Percentiles rank a stretch among this genome's conserved stretches.
phyloP scores from a whole-genome alignment of 2,888 invertebrate species.

The Steinernema carpocapsae region DNA sequence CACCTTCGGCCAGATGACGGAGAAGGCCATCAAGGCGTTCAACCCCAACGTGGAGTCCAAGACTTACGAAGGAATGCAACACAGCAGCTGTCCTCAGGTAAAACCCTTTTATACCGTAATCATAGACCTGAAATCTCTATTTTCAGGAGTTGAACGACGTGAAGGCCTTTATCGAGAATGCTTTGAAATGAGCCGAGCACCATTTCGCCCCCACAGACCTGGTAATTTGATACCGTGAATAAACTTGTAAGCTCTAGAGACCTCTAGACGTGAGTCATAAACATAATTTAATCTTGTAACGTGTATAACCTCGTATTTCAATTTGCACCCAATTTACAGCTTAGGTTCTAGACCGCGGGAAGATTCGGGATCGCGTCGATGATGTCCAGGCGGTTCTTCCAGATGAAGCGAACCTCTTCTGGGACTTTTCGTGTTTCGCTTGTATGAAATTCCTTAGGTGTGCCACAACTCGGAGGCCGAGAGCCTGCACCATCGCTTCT shows the following conservation, averaged over 20 bases:
- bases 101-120: no score
- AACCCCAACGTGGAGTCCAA: slow-evolving; percentile 68
- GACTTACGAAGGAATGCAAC: slow-evolving; percentile 70
- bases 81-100: slow-evolving; percentile 70
- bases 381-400: slow-evolving; percentile 17
- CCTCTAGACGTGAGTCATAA: neutral
- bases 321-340: no score
- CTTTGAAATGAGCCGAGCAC: slow-evolving; percentile 11
- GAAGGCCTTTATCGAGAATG: slow-evolving; percentile 45
- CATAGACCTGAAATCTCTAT: neutral
- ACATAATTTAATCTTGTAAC: neutral
- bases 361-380: neutral
- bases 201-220: neutral
- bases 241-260: no score
- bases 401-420: neutral
- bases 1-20: slow-evolving; percentile 50
- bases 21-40: slow-evolving; percentile 78
- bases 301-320: no score
- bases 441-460: no score
- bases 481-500: no score
- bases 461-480: no score
- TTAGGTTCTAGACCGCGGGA: no score
- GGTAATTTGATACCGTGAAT: no score
- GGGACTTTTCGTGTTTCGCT: neutral
- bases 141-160: slow-evolving; percentile 50